Conservation (phyloP, 2,797 vertebrate species). For the Hirundo rustica region DNA sequence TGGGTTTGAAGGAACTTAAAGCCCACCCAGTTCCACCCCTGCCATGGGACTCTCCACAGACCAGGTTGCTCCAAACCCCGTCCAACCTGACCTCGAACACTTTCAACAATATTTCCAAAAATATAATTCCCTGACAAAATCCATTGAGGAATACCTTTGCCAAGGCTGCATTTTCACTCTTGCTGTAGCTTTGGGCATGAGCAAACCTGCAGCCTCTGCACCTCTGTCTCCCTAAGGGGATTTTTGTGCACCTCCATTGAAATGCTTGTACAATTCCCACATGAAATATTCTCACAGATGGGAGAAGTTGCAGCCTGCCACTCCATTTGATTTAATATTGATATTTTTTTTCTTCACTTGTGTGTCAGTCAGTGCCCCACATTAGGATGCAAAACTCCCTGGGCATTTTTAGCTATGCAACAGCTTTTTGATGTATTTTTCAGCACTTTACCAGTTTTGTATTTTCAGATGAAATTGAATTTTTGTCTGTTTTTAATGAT, state of each 20-base stretch:
- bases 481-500: conserved; percentile 11
- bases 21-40: no score
- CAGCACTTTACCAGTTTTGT: not conserved
- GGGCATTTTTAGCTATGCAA: not conserved
- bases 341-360: not conserved
- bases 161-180: not conserved
- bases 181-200: not conserved
- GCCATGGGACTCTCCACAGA: not conserved
- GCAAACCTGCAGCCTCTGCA: not conserved
- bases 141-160: not conserved
- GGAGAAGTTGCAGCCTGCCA: not conserved
- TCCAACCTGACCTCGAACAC: accelerated
- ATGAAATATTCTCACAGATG: not conserved
- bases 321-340: not conserved
- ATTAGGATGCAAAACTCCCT: not conserved
- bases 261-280: not conserved
- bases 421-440: not conserved
- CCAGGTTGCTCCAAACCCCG: not conserved
- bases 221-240: not conserved
- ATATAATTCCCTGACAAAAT: not conserved
- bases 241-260: not conserved
- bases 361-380: not conserved
- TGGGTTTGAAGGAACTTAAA: not conserved
- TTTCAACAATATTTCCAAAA: not conserved
- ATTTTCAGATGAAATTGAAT: not conserved